phyloP scores from a whole-genome alignment of 2,113 vertebrate genomes.

The Indri indri region DNA sequence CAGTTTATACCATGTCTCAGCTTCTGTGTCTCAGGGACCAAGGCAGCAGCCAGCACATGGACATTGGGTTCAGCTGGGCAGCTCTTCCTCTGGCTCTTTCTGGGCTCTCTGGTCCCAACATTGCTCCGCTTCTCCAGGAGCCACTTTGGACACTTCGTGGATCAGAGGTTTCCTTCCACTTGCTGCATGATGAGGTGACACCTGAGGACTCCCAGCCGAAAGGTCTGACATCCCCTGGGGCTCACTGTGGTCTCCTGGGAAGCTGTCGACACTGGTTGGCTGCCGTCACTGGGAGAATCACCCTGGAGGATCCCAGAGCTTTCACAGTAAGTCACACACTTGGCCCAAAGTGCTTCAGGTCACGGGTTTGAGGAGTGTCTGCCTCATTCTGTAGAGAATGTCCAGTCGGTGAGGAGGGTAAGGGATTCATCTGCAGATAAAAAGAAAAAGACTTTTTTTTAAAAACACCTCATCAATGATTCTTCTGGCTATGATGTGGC shows the following conservation, averaged over 20 bases:
- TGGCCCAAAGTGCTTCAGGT: slow-evolving; percentile 59
- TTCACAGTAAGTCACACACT: slow-evolving; percentile 56
- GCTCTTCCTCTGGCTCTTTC: neutral
- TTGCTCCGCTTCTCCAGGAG: neutral
- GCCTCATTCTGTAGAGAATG: neutral
- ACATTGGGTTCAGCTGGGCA: slow-evolving; percentile 51
- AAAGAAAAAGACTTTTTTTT: neutral
- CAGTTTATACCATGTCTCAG: slow-evolving; percentile 79
- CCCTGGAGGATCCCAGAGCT: neutral
- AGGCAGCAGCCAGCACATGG: slow-evolving; percentile 55
- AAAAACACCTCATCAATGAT: neutral
- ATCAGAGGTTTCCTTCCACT: neutral
- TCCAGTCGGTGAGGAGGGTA: neutral
- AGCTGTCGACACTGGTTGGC: neutral
- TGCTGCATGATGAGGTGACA: neutral
- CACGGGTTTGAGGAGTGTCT: neutral
- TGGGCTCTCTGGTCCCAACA: neutral
- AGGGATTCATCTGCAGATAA: slow-evolving; percentile 51
- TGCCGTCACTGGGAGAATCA: neutral
- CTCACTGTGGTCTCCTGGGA: neutral
- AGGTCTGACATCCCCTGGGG: neutral
- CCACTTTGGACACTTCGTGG: neutral
- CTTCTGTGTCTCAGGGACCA: slow-evolving; percentile 80
- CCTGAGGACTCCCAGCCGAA: neutral
- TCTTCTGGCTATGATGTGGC: neutral